Evolutionary conservation across 2,888 invertebrate species (phyloP), one percentile per base, ranked within the genome.

Genomic region (Fragum sueziense): DNA sequence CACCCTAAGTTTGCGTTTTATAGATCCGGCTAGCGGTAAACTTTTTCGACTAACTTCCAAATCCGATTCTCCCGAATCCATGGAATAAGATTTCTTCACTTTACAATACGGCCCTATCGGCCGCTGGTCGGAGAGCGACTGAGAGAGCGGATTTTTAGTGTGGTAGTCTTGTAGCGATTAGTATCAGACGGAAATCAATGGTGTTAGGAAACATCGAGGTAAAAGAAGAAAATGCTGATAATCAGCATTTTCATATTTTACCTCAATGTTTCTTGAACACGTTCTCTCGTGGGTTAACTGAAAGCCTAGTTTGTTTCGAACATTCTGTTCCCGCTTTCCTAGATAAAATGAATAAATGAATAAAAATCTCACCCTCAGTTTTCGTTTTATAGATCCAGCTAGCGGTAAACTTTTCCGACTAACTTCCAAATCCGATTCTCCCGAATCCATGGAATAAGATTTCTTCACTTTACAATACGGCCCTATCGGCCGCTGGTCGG

Each of bases 1-100:
- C 41, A 65, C 65, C 37, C 65, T n/a, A 22, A 65, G 25, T 65
- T 65, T 65, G 14, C 65, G 65, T 65, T 65, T 65, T 25, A 65
- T 65, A 37, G 65, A 65, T 41, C 65, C 65, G 4, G 41, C 65
- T 6, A 65, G 27, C 34, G 65, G 65, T 41, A 65, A 22, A n/a
- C 41, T 65, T 65, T 41, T 65, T 22, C 65, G 65, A 41, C 41
- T 41, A 7, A 22, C 25, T 7, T 65, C 65, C 25, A 65, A 31
- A n/a, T 61, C 61, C 37, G 41, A 41, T 14, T 65, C 65, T 25
- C 65, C 65, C 22, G 65, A 65, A 41, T 65, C 65, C 65, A 65
- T 41, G 2, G 65, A 65, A 22, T 41, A 41, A 33, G 34, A 65
- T 14, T 41, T n/a, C 41, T 37, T 37, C 41, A 41, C 34, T 25